A percentile compares a stretch with the other conserved stretches of the same genome.
Conservation (phyloP, 2,888 invertebrate species). For the Orthonevra nobilis region DNA sequence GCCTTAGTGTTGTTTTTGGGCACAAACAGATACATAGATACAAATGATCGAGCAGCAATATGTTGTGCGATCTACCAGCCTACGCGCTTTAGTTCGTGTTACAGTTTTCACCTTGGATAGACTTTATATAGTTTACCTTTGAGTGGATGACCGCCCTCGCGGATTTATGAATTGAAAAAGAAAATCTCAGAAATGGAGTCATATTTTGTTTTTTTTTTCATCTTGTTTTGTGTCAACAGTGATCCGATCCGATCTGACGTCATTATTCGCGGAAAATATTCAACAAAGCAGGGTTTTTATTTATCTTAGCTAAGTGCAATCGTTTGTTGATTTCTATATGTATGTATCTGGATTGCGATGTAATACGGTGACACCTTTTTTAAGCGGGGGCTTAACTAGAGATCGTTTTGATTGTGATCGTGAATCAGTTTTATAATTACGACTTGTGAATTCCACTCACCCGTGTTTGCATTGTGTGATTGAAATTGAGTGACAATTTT, state of each 20-base stretch:
- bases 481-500: constrained; percentile 14
- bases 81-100: constrained; percentile 37
- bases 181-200: too few relatives aligned
- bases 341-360: not conserved
- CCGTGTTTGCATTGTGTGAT: constrained; percentile 1
- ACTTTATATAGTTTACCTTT: constrained; percentile 19
- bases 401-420: constrained; percentile 4
- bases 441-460: constrained; percentile 23
- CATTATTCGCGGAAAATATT: constrained; percentile 12
- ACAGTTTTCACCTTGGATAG: constrained; percentile 56
- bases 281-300: constrained; percentile 17
- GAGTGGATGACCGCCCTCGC: constrained; percentile 58
- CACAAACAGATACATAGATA: not conserved
- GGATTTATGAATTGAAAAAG: constrained; percentile 28
- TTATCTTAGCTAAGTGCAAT: not conserved
- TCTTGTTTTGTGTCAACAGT: constrained; percentile 13
- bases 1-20: not conserved
- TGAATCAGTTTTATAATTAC: constrained; percentile 16
- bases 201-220: too few relatives aligned
- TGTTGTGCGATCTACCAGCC: constrained; percentile 38
- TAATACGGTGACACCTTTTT: constrained; percentile 4
- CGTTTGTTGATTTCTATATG: not conserved
- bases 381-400: not conserved
- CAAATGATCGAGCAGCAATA: too few relatives aligned
- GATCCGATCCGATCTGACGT: constrained; percentile 45